phyloP scores from a whole-genome alignment of 2,888 invertebrate genomes.

The Coecobrya sp. region DNA sequence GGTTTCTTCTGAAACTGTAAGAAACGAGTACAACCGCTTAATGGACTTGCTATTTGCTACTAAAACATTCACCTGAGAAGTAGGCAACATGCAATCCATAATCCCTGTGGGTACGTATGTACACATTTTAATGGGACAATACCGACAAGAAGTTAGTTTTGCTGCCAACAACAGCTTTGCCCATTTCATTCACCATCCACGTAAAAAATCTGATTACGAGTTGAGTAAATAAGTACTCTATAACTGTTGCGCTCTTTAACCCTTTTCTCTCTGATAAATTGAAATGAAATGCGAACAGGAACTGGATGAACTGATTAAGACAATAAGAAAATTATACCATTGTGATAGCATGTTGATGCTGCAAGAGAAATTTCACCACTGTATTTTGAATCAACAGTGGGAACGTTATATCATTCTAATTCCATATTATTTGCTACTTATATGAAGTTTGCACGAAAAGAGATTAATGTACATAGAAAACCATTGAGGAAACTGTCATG shows the following conservation, averaged over 20 bases:
- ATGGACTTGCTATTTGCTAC: conserved; percentile 11
- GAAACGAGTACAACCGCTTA: conserved; percentile 13
- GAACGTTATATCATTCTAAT: not conserved
- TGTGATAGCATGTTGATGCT: conserved; percentile 42
- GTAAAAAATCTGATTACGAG: conserved; percentile 31
- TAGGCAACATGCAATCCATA: conserved; percentile 71
- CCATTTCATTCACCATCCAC: conserved; percentile 76
- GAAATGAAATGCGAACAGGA: conserved; percentile 80
- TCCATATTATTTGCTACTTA: not conserved
- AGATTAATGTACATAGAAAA: conserved; percentile 74
- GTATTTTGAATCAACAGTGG: not conserved
- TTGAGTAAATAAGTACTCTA: not conserved
- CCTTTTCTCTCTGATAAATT: conserved; percentile 20
- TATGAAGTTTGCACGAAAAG: not conserved
- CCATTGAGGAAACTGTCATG: conserved; percentile 63
- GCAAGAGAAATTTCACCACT: conserved; percentile 6
- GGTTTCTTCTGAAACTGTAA: conserved; percentile 15
- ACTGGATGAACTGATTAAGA: conserved; percentile 82
- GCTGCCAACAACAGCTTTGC: conserved; percentile 68
- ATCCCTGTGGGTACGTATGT: conserved; percentile 25
- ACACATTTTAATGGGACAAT: conserved; percentile 58
- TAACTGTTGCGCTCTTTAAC: not conserved
- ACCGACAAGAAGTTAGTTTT: conserved; percentile 26
- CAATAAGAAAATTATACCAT: conserved; percentile 49
- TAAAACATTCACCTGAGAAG: conserved; percentile 55